A percentile compares a stretch with the other conserved stretches of the same genome.
phyloP scores from a whole-genome alignment of 2,888 invertebrate species.

The Lasioglossum morio region DNA sequence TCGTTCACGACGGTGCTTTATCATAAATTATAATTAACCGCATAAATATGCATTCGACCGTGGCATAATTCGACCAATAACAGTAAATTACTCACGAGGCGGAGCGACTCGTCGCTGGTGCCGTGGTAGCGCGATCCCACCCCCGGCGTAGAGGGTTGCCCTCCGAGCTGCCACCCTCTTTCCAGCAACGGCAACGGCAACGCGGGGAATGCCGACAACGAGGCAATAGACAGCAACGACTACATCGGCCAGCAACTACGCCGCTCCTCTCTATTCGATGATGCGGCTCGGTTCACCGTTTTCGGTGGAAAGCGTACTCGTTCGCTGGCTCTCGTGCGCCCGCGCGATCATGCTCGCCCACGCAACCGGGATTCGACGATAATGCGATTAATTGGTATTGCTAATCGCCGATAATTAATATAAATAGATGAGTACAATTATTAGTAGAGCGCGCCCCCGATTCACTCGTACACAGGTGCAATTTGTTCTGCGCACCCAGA shows the following conservation, averaged over 20 bases:
- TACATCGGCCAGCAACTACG: conserved; percentile 18
- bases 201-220: conserved; percentile 40
- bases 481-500: conserved; percentile 61
- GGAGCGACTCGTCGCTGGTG: conserved; percentile 75
- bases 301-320: background rate
- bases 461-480: conserved; percentile 64
- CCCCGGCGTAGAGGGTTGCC: conserved; percentile 46
- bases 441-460: conserved; percentile 75
- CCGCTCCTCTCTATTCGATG: conserved; percentile 12
- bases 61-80: conserved; percentile 84
- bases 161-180: conserved; percentile 54
- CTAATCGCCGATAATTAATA: conserved; percentile 85
- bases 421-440: conserved; percentile 84
- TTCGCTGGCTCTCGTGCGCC: background rate
- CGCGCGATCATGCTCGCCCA: conserved; percentile 11
- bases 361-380: conserved; percentile 74
- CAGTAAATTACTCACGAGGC: conserved; percentile 83
- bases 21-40: conserved; percentile 84
- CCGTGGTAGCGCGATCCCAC: conserved; percentile 58
- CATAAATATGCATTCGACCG: conserved; percentile 84
- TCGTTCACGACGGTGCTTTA: conserved; percentile 77
- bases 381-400: conserved; percentile 84
- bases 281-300: conserved; percentile 11
- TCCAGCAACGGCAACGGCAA: conserved; percentile 50
- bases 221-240: conserved; percentile 28